A percentile compares a stretch with the other conserved stretches of the same genome.
Conservation (phyloP, 2,888 invertebrate species). For the Caenorhabditis sulstoni region DNA sequence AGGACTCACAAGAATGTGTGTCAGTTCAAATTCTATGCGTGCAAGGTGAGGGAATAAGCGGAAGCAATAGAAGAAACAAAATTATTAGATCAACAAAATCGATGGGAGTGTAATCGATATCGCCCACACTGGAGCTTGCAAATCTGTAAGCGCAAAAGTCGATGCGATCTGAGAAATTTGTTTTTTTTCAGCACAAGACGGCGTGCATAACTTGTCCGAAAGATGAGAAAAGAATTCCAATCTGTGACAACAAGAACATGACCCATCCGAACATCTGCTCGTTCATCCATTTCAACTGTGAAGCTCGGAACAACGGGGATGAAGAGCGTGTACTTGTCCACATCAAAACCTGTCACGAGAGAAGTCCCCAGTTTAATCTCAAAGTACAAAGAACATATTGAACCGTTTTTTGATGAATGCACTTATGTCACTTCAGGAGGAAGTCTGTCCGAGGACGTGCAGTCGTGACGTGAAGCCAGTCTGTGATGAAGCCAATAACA, state of each 20-base stretch:
- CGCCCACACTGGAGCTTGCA: conserved; percentile 52
- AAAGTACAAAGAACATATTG: conserved; percentile 30
- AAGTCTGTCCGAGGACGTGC: conserved; percentile 58
- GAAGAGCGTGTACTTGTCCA: conserved; percentile 75
- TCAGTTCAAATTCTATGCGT: conserved; percentile 71
- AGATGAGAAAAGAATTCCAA: conserved; percentile 50
- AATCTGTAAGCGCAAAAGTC: conserved; percentile 24
- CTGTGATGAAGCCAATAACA: conserved; percentile 75
- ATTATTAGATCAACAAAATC: conserved; percentile 58
- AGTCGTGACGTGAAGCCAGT: conserved; percentile 71
- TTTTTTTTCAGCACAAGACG: conserved; percentile 42
- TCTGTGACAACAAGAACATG: conserved; percentile 66
- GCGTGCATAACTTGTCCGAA: conserved; percentile 55
- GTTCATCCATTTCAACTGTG: conserved; percentile 76
- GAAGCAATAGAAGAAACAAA: background rate
- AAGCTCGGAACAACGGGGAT: conserved; percentile 53
- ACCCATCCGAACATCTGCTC: conserved; percentile 72
- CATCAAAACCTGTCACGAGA: conserved; percentile 70
- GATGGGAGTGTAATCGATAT: conserved; percentile 61
- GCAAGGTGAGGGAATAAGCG: conserved; percentile 58
- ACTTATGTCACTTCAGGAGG: conserved; percentile 33
- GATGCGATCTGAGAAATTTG: too few species aligned
- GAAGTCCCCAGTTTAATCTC: conserved; percentile 69
- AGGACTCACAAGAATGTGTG: conserved; percentile 74
- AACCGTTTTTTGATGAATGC: background rate